Evolutionary conservation across 2,888 invertebrate genomes (phyloP).

Genomic region (Caenorhabditis virilis): DNA sequence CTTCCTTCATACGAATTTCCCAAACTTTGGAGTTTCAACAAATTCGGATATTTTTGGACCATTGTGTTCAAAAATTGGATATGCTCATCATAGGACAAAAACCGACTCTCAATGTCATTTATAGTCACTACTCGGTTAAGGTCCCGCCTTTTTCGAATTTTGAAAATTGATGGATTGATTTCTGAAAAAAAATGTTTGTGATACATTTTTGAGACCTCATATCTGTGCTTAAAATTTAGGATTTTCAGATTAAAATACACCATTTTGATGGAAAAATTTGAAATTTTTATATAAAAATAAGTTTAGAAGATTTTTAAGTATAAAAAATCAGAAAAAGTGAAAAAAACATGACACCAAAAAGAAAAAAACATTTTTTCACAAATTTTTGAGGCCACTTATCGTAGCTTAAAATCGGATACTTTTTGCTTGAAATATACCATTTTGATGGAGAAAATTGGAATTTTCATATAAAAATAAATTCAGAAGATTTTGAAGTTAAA

Average conservation of each 20-base stretch:
- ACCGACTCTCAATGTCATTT: conserved; percentile 25
- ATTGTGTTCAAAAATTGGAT: conserved; percentile 27
- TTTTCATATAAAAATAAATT: too few species aligned
- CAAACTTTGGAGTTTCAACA: conserved; percentile 21
- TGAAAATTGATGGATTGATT: conserved; percentile 28
- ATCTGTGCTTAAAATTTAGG: too few species aligned
- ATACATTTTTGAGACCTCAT: not conserved
- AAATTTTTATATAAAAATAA: not conserved
- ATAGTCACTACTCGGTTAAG: conserved; percentile 11
- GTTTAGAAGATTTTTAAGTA: too few species aligned
- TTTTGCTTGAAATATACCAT: too few species aligned
- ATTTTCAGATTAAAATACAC: too few species aligned
- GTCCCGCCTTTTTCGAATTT: conserved; percentile 22
- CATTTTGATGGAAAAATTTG: too few species aligned
- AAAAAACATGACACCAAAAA: not conserved
- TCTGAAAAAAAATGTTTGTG: conserved; percentile 5
- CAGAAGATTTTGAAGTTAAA: too few species aligned
- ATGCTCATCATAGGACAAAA: conserved; percentile 39
- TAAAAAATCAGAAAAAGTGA: not conserved
- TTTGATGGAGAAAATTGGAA: too few species aligned
- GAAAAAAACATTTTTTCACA: not conserved
- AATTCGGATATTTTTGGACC: conserved; percentile 16
- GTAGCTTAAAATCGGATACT: too few species aligned
- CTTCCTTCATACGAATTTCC: conserved; percentile 36
- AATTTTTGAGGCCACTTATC: too few species aligned